Evolutionary conservation across 2,888 invertebrate species (phyloP).

Genomic region (Epinotia brunnichana): DNA sequence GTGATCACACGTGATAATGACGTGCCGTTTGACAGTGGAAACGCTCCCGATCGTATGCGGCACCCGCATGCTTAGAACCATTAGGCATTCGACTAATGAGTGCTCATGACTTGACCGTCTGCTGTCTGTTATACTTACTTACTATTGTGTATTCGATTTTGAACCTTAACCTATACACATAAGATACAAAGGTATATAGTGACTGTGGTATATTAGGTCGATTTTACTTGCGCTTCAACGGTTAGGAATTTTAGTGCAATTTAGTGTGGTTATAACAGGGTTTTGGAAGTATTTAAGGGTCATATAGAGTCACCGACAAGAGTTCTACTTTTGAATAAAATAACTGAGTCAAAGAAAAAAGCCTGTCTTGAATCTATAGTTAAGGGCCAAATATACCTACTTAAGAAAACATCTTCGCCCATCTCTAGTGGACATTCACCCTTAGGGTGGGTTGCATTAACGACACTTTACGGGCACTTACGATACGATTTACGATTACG

Average conservation of each 20-base stretch:
- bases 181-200: not conserved
- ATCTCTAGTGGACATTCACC: too few relatives aligned
- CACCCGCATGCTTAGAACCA: slow-evolving; percentile 78
- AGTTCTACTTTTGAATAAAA: too few relatives aligned
- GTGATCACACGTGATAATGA: not conserved
- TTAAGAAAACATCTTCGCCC: too few relatives aligned
- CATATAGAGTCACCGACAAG: too few relatives aligned
- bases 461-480: too few relatives aligned
- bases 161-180: not conserved
- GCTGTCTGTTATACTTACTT: slow-evolving; percentile 47
- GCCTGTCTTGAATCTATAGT: too few relatives aligned
- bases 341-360: too few relatives aligned
- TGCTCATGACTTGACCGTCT: slow-evolving; percentile 59
- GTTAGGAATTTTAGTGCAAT: not conserved
- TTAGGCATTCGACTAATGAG: slow-evolving; percentile 78
- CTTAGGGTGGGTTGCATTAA: too few relatives aligned
- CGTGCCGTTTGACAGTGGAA: slow-evolving; percentile 48
- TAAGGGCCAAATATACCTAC: too few relatives aligned
- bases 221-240: not conserved
- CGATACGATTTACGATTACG: too few relatives aligned
- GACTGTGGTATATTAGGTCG: not conserved
- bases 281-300: not conserved
- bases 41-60: slow-evolving; percentile 57
- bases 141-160: not conserved
- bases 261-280: not conserved